Percentiles rank a stretch among this genome's conserved stretches.
These are phyloP conservation scores for Ceyx melanurus DNA, from an alignment of 2,113 vertebrate species.

Conservation along the genomic window DNA sequence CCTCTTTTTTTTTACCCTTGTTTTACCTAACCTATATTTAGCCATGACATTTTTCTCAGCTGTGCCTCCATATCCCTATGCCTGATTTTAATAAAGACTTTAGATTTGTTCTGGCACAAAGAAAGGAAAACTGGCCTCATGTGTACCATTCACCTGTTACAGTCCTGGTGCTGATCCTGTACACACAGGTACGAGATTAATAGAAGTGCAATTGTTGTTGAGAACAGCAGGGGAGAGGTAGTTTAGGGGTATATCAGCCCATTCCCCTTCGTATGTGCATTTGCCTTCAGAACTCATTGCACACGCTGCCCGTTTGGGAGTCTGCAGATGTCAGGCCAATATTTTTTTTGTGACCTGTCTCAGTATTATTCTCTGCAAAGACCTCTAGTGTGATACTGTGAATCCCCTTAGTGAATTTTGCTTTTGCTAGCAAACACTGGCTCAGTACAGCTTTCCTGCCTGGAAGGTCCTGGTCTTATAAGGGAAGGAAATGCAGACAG, in stretches of 20 bases:
- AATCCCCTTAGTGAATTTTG: slow-evolving; percentile 14
- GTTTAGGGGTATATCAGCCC: not conserved
- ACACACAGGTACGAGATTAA: not conserved
- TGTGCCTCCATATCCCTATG: not conserved
- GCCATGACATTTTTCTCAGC: not conserved
- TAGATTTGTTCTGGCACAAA: not conserved
- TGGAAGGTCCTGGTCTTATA: slow-evolving; percentile 63
- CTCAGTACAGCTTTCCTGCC: slow-evolving; percentile 5
- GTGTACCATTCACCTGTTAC: not conserved
- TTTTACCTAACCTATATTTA: not conserved
- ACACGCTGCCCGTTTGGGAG: not conserved
- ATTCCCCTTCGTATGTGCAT: not conserved
- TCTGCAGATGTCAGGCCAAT: not conserved
- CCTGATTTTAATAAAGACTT: not conserved
- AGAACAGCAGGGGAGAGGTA: not conserved
- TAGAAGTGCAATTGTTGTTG: not conserved
- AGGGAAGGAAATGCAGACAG: slow-evolving; percentile 39
- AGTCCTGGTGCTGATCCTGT: not conserved
- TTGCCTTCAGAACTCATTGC: not conserved
- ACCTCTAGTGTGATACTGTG: not conserved
- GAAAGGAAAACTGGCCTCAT: not conserved
- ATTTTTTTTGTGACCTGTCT: not conserved
- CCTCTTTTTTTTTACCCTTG: not conserved
- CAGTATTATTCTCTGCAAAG: not conserved
- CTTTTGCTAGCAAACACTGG: slow-evolving; percentile 40